Conservation (phyloP, 2,113 vertebrate genomes). For the Etheostoma spectabile region DNA sequence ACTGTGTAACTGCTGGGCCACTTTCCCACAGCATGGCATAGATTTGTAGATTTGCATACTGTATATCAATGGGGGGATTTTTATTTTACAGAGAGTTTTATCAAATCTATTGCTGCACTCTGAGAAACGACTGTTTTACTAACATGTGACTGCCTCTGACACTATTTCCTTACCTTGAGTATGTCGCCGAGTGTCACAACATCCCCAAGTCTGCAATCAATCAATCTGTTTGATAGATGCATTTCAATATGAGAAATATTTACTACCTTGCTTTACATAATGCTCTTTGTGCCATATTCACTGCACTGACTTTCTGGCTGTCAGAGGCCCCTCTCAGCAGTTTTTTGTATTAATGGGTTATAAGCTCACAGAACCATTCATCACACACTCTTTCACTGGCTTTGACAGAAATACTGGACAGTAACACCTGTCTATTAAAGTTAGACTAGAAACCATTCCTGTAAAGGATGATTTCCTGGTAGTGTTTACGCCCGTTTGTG, state of each 20-base stretch:
- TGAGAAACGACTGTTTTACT: slow-evolving; percentile 33
- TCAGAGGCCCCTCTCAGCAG: slow-evolving; percentile 52
- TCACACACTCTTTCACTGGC: slow-evolving; percentile 34
- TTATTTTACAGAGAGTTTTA: slow-evolving; percentile 8
- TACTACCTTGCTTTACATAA: slow-evolving; percentile 39
- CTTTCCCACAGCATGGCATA: slow-evolving; percentile 38
- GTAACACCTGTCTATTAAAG: slow-evolving; percentile 29
- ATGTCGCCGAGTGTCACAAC: slow-evolving; percentile 33
- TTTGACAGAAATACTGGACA: slow-evolving; percentile 49
- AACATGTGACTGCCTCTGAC: slow-evolving; percentile 6
- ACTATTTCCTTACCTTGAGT: slow-evolving; percentile 33
- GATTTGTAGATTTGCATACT: slow-evolving; percentile 35
- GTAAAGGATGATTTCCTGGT: not conserved
- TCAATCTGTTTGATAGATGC: slow-evolving; percentile 56
- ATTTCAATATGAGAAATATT: slow-evolving; percentile 43
- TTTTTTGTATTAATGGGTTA: slow-evolving; percentile 45
- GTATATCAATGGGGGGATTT: slow-evolving; percentile 9
- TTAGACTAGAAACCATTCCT: not conserved
- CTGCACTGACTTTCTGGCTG: slow-evolving; percentile 45
- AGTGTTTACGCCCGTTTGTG: too few relatives aligned
- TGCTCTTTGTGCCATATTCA: slow-evolving; percentile 13
- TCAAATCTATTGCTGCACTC: slow-evolving; percentile 8
- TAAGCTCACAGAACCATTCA: slow-evolving; percentile 36
- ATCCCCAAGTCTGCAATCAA: slow-evolving; percentile 22
- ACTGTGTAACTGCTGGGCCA: slow-evolving; percentile 39